Percentiles rank a stretch among this genome's conserved stretches.
These are phyloP conservation scores for Myotis vivesi DNA, from an alignment of 2,797 vertebrate species.

Conservation along the genomic window DNA sequence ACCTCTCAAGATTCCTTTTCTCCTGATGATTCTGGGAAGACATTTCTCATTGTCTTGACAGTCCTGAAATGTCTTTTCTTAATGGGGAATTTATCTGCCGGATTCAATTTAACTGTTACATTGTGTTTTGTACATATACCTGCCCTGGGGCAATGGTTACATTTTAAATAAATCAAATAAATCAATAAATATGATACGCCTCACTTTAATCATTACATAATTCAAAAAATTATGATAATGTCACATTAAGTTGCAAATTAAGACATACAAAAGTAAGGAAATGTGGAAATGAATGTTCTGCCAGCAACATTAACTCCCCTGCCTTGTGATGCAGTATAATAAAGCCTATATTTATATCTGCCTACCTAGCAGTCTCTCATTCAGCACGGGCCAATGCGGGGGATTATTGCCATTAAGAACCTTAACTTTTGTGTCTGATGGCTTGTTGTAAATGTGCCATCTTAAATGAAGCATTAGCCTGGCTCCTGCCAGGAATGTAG, in stretches of 20 bases:
- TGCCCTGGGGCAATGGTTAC: slow-evolving; percentile 78
- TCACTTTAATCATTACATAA: slow-evolving; percentile 81
- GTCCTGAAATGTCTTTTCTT: slow-evolving; percentile 73
- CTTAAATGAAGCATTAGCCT: slow-evolving; percentile 58
- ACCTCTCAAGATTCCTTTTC: slow-evolving; percentile 63
- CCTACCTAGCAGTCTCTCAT: slow-evolving; percentile 67
- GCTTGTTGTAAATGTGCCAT: slow-evolving; percentile 59
- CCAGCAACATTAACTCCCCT: slow-evolving; percentile 64
- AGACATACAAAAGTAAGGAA: slow-evolving; percentile 71
- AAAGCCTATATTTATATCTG: slow-evolving; percentile 77
- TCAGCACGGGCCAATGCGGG: slow-evolving; percentile 21
- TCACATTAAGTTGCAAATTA: slow-evolving; percentile 81
- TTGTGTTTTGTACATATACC: slow-evolving; percentile 76
- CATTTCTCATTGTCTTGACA: slow-evolving; percentile 72
- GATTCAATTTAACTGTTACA: slow-evolving; percentile 77
- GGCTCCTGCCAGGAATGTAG: background rate
- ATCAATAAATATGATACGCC: slow-evolving; percentile 78
- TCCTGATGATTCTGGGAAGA: slow-evolving; percentile 46
- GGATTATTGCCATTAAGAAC: slow-evolving; percentile 63
- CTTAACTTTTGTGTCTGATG: slow-evolving; percentile 72
- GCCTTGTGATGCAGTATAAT: slow-evolving; percentile 69
- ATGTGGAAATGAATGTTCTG: slow-evolving; percentile 76
- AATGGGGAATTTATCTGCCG: slow-evolving; percentile 76
- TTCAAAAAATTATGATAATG: slow-evolving; percentile 81
- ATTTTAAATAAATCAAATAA: slow-evolving; percentile 82